A percentile compares a stretch with the other conserved stretches of the same genome.
These are phyloP conservation scores for Oryzias celebensis DNA, from an alignment of 2,113 vertebrate species.

Conservation along the genomic window DNA sequence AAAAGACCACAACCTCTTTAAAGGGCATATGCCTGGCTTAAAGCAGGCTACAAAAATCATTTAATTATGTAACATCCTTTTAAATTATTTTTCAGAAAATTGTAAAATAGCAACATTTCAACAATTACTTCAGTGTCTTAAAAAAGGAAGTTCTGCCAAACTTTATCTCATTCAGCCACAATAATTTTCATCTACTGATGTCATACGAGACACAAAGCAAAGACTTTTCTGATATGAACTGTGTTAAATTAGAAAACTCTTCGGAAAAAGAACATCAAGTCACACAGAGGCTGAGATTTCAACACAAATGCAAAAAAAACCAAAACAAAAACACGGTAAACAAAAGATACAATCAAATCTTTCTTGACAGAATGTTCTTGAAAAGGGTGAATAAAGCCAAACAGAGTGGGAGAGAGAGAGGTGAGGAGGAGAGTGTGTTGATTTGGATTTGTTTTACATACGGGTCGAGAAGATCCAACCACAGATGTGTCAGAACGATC, in stretches of 20 bases:
- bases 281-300: constrained; percentile 53
- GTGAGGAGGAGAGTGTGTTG: constrained; percentile 63
- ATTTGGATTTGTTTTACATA: constrained; percentile 90
- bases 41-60: constrained; percentile 67
- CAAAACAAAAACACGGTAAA: constrained; percentile 62
- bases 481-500: constrained; percentile 93
- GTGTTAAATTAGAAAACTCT: constrained; percentile 35
- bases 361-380: constrained; percentile 65
- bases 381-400: constrained; percentile 65
- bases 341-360: constrained; percentile 59
- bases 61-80: constrained; percentile 73
- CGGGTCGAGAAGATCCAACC: constrained; percentile 98
- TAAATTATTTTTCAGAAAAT: constrained; percentile 38
- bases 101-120: constrained; percentile 53
- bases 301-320: constrained; percentile 57
- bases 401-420: constrained; percentile 56
- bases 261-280: constrained; percentile 52
- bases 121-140: constrained; percentile 45
- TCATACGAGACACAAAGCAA: constrained; percentile 12
- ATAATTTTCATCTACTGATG: constrained; percentile 28
- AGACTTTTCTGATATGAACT: constrained; percentile 33
- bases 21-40: constrained; percentile 59
- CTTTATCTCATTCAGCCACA: constrained; percentile 21
- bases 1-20: constrained; percentile 59
- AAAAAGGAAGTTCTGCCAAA: neutral